Percentiles rank a stretch among this genome's conserved stretches.
Conservation (phyloP, 1,140 invertebrate species). For the Rhyacophila brunnea region DNA sequence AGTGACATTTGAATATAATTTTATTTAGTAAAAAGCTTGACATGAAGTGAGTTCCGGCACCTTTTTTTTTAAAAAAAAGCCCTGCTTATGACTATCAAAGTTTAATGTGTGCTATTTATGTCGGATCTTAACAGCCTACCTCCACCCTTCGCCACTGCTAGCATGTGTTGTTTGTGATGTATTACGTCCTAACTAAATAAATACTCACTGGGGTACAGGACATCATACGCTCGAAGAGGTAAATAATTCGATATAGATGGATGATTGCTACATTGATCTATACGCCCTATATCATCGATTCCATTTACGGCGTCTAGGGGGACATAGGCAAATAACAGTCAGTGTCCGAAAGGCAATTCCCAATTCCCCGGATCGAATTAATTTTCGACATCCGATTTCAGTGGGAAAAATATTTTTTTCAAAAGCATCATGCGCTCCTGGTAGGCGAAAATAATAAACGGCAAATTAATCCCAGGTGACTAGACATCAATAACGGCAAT, state of each 20-base stretch:
- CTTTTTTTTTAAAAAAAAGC: too few relatives aligned
- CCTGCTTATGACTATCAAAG: too few relatives aligned
- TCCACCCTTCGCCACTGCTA: too few relatives aligned
- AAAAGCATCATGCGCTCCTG: neutral
- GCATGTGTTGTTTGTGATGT: too few relatives aligned
- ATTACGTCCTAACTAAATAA: too few relatives aligned
- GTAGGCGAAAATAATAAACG: conserved; percentile 9
- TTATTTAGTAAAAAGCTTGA: too few relatives aligned
- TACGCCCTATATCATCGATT: conserved; percentile 1
- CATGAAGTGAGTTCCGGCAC: too few relatives aligned
- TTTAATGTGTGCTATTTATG: too few relatives aligned
- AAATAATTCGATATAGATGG: conserved; percentile 5
- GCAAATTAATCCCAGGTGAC: conserved; percentile 9
- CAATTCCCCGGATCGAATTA: conserved; percentile 26
- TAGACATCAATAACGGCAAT: neutral
- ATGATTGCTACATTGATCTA: neutral
- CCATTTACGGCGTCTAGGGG: conserved; percentile 1
- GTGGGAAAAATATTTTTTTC: conserved; percentile 16
- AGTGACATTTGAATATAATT: too few relatives aligned
- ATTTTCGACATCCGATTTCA: conserved; percentile 26
- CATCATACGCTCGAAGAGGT: conserved; percentile 5
- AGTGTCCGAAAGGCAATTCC: conserved; percentile 26
- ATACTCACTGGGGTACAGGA: neutral
- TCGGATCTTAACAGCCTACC: too few relatives aligned
- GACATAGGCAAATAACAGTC: conserved; percentile 11